A percentile compares a stretch with the other conserved stretches of the same genome.
Evolutionary conservation across 1,140 invertebrate species (phyloP).

Genomic region (Eumaeus atala): DNA sequence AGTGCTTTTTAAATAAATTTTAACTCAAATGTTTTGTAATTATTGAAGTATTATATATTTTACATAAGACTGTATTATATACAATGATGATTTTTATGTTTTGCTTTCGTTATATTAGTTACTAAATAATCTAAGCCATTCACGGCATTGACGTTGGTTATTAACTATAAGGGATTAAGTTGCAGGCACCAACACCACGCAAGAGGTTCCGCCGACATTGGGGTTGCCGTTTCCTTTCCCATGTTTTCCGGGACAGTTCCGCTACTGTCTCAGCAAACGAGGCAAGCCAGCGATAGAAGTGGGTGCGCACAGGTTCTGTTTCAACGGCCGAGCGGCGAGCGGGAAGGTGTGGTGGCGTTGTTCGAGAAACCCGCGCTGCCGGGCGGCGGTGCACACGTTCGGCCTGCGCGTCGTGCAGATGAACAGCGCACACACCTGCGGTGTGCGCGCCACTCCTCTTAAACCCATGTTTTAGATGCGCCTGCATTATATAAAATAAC

Average conservation of each 20-base stretch:
- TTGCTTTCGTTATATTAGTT: too few relatives aligned
- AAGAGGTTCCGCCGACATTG: slow-evolving; percentile 48
- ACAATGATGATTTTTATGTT: too few relatives aligned
- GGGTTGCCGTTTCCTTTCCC: slow-evolving; percentile 63
- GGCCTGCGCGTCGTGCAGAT: slow-evolving; percentile 63
- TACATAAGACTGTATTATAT: too few relatives aligned
- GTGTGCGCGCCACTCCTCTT: slow-evolving; percentile 60
- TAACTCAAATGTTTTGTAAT: too few relatives aligned
- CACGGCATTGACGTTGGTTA: slow-evolving; percentile 17
- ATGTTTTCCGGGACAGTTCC: slow-evolving; percentile 65
- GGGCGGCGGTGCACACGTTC: slow-evolving; percentile 66
- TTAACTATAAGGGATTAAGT: slow-evolving; percentile 40
- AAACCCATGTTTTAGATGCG: slow-evolving; percentile 57
- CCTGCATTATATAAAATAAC: too few relatives aligned
- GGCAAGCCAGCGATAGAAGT: slow-evolving; percentile 67
- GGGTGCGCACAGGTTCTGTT: slow-evolving; percentile 63
- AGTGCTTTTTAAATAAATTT: too few relatives aligned
- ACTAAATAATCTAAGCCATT: too few relatives aligned
- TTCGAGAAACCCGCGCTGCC: slow-evolving; percentile 61
- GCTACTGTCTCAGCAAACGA: slow-evolving; percentile 65
- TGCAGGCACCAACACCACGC: slow-evolving; percentile 43
- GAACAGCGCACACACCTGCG: slow-evolving; percentile 66
- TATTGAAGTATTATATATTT: too few relatives aligned
- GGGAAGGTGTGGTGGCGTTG: slow-evolving; percentile 71
- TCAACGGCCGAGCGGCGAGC: slow-evolving; percentile 65